These are phyloP conservation scores for Nyctibius bracteatus DNA, from an alignment of 2,113 vertebrate species.

Conservation along the genomic window DNA sequence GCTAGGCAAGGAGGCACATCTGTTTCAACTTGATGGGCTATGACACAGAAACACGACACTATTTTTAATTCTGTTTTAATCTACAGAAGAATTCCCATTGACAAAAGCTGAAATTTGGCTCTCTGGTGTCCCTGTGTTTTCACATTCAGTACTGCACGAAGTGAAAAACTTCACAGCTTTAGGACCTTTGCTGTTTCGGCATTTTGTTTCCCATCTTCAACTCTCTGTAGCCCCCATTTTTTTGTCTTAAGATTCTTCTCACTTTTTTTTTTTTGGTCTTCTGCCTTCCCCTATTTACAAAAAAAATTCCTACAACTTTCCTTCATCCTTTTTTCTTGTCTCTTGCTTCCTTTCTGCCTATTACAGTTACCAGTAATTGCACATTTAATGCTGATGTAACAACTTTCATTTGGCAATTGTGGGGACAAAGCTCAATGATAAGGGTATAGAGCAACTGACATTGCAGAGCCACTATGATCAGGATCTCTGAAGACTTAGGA, in stretches of 20 bases:
- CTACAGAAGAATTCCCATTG: neutral
- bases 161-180: neutral
- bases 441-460: neutral
- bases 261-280: neutral
- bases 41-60: neutral
- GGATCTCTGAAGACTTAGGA: neutral
- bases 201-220: neutral
- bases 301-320: neutral
- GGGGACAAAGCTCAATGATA: neutral
- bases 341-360: neutral
- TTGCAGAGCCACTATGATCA: neutral
- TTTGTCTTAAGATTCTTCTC: neutral
- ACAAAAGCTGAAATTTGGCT: neutral
- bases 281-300: neutral
- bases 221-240: neutral
- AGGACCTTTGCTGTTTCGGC: neutral
- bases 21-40: neutral
- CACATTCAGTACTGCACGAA: neutral
- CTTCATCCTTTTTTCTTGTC: neutral
- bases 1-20: neutral
- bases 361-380: neutral
- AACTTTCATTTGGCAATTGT: neutral
- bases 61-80: neutral
- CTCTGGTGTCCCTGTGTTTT: neutral
- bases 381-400: neutral